phyloP scores from a whole-genome alignment of 2,888 invertebrate genomes.

The Eretmocerus hayati region DNA sequence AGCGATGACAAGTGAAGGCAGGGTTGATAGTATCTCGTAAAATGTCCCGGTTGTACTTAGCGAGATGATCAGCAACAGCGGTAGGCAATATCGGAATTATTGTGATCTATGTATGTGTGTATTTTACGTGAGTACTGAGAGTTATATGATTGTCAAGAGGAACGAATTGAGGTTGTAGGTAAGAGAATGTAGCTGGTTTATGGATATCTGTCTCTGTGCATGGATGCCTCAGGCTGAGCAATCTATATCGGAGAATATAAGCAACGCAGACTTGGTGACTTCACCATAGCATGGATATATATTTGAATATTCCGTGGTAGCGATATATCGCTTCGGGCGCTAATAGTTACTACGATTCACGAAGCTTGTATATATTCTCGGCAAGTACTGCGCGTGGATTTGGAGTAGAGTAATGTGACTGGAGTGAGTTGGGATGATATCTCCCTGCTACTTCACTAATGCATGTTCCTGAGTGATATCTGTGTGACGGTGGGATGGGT shows the following conservation, averaged over 20 bases:
- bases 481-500: no score
- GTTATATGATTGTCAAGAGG: background rate
- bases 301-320: conserved; percentile 44
- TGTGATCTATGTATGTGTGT: conserved; percentile 29
- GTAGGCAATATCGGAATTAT: conserved; percentile 46
- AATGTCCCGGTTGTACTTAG: conserved; percentile 37
- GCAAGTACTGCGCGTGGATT: no score
- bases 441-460: no score
- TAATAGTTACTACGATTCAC: conserved; percentile 39
- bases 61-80: conserved; percentile 41
- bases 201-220: no score
- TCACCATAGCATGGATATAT: conserved; percentile 40
- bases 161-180: no score
- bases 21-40: conserved; percentile 25
- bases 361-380: conserved; percentile 10
- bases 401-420: no score
- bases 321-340: conserved; percentile 42
- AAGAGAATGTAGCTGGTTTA: no score
- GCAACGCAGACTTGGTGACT: conserved; percentile 40
- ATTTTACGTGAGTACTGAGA: background rate
- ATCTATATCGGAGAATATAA: conserved; percentile 44
- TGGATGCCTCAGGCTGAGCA: conserved; percentile 40
- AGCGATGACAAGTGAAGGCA: no score
- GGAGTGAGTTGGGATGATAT: no score
- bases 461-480: no score